Evolutionary conservation across 2,797 vertebrate genomes (phyloP).

Genomic region (Squalus acanthias): DNA sequence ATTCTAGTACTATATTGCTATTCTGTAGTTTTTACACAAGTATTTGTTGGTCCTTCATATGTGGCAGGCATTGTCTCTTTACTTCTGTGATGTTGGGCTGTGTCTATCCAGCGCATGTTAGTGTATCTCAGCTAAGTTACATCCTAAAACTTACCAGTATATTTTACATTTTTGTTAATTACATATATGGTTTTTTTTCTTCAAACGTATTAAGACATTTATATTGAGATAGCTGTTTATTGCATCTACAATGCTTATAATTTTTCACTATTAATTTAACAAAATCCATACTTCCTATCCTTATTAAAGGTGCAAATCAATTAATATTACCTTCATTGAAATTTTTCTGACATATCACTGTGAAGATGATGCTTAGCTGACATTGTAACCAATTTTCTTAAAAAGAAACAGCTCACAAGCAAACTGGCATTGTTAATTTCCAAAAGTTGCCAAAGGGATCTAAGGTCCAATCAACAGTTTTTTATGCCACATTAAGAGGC

Average conservation of each 20-base stretch:
- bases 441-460: slow-evolving; percentile 35
- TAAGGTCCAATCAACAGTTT: neutral
- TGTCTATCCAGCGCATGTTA: slow-evolving; percentile 25
- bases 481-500: slow-evolving; percentile 33
- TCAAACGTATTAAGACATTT: neutral
- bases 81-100: slow-evolving; percentile 32
- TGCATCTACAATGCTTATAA: neutral
- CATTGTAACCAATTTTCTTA: slow-evolving; percentile 26
- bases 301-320: slow-evolving; percentile 65
- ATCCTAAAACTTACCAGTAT: slow-evolving; percentile 18
- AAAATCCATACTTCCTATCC: neutral
- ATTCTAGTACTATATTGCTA: slow-evolving; percentile 28
- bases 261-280: neutral
- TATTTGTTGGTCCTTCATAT: slow-evolving; percentile 23
- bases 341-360: slow-evolving; percentile 97
- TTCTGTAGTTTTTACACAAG: slow-evolving; percentile 26
- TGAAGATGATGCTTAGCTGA: slow-evolving; percentile 68
- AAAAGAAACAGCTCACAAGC: slow-evolving; percentile 24
- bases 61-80: slow-evolving; percentile 22
- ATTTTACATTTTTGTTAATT: neutral
- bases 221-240: neutral
- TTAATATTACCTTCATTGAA: slow-evolving; percentile 63
- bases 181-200: neutral
- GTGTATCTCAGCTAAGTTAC: slow-evolving; percentile 27
- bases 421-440: slow-evolving; percentile 36